These are phyloP conservation scores for Tribolium madens DNA, from an alignment of 1,140 invertebrate genomes.

Conservation along the genomic window DNA sequence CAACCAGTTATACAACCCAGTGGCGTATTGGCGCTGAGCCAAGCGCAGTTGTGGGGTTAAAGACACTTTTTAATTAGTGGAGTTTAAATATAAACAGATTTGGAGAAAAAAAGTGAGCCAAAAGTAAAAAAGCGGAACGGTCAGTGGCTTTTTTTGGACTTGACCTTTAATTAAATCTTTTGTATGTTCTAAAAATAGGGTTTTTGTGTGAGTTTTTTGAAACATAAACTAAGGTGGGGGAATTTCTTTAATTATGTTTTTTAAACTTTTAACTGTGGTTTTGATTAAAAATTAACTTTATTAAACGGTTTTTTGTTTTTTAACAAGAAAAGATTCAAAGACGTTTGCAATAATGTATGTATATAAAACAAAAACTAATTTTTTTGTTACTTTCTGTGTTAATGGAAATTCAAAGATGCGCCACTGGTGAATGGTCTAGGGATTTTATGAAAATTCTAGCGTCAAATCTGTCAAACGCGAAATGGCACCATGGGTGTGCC, in stretches of 20 bases:
- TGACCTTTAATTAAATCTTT: neutral
- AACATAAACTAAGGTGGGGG: too few relatives aligned
- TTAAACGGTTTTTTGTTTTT: too few relatives aligned
- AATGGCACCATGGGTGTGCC: conserved; percentile 28
- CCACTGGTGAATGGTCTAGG: neutral
- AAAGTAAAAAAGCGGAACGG: neutral
- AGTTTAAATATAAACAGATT: neutral
- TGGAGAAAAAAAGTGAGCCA: neutral
- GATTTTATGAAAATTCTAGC: neutral
- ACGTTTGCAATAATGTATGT: too few relatives aligned
- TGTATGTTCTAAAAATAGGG: neutral
- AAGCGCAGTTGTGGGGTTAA: neutral
- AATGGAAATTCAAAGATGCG: neutral
- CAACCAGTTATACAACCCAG: neutral
- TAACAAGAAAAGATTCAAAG: too few relatives aligned
- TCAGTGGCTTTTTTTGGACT: neutral
- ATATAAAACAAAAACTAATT: neutral
- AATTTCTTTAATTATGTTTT: too few relatives aligned
- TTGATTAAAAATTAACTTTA: too few relatives aligned
- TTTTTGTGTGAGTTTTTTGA: neutral
- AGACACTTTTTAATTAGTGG: conserved; percentile 17
- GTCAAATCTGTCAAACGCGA: neutral
- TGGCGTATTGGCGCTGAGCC: neutral
- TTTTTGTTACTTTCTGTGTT: too few relatives aligned
- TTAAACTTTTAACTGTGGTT: too few relatives aligned